Conservation (phyloP, 2,113 vertebrate species). For the Rhinoptilus africanus region DNA sequence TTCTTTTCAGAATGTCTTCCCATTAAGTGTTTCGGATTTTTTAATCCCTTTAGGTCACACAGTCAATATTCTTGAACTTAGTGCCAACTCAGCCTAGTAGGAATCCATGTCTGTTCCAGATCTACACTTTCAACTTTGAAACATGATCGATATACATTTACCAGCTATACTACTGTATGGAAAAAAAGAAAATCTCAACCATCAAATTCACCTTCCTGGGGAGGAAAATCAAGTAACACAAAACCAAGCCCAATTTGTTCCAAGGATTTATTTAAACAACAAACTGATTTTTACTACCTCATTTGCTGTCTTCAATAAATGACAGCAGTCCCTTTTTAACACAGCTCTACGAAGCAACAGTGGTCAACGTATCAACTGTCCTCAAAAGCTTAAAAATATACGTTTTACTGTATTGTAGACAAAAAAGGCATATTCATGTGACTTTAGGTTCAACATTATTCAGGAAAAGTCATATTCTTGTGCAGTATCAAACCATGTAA, state of each 20-base stretch:
- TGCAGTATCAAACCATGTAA: slow-evolving; percentile 3
- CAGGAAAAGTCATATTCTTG: not conserved
- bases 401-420: slow-evolving; percentile 45
- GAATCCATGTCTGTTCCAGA: not conserved
- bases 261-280: slow-evolving; percentile 36
- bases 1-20: not conserved
- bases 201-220: not conserved
- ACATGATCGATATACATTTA: rapidly evolving
- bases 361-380: slow-evolving; percentile 50
- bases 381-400: slow-evolving; percentile 42
- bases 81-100: not conserved
- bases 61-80: not conserved
- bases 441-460: not conserved
- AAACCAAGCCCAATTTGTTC: not conserved
- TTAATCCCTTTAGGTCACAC: not conserved
- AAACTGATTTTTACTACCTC: slow-evolving; percentile 54
- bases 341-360: slow-evolving; percentile 47
- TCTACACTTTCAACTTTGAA: not conserved
- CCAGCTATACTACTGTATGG: not conserved
- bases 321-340: slow-evolving; percentile 55
- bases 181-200: not conserved
- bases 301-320: slow-evolving; percentile 58
- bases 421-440: slow-evolving; percentile 40
- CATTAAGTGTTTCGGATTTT: not conserved
- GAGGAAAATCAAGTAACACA: slow-evolving; percentile 9